Evolutionary conservation across 2,888 invertebrate species (phyloP), one percentile per base, ranked within the genome.

Genomic region (Vesta saturnalis): DNA sequence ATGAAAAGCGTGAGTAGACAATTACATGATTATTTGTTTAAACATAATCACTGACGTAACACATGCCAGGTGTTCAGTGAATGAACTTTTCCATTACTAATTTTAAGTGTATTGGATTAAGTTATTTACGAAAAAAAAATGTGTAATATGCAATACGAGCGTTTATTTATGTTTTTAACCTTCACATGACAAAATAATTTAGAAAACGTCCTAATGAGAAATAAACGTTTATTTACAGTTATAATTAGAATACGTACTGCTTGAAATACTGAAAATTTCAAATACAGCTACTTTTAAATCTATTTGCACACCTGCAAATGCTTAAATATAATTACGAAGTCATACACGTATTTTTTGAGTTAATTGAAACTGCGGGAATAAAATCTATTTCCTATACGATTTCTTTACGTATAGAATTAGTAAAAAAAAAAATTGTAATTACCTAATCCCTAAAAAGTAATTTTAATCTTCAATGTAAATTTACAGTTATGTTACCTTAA

Each of bases 231-330:
- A 67, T 67, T 67, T 67, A 67, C 67, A 35, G 67, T 64, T 67
- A 63, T 63, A 67, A 67, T 67, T 67, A 61, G 67, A 61, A 67
- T 58, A 47, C 49, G 63, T 49, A 55, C 46, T 59, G 55, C 63
- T 47, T 59, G 58, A 67, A 67, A 64, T 47, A 56, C 61, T 65
- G 67, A 61, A 67, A 67, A 67, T 57, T 67, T 57, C 61, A 67
- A 52, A 61, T 67, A 61, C 61, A 61, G 61, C 66, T 60, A 49
- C 61, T 61, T 66, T 59, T 46, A 63, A 46, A 23, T 58, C 63
- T 67, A 67, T 58, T 67, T 67, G 55, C 63, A 67, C 67, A 67
- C 67, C 67, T 67, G 67, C 67, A 63, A 63, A 57, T 63, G 30
- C 19, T 59, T 62, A 63, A 61, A 47, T 49, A 67, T 58, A 47